Conservation (phyloP, 23 tunicate species). For the Aplidium turbinatum region DNA sequence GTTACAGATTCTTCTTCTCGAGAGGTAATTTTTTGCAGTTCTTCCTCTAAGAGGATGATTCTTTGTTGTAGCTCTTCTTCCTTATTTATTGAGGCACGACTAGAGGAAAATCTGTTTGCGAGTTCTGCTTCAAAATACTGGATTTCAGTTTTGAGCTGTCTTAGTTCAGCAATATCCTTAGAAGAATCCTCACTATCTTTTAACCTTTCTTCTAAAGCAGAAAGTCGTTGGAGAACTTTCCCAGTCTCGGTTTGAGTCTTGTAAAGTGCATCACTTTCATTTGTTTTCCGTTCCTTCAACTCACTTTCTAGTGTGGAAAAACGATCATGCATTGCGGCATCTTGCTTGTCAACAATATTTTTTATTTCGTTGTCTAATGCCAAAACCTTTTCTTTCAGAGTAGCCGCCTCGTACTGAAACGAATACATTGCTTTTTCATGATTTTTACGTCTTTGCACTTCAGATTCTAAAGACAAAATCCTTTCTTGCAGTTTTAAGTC, state of each 20-base stretch:
- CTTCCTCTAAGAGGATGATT: background rate
- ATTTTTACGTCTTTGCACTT: slow-evolving; percentile 31
- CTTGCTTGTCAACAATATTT: background rate
- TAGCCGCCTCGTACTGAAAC: slow-evolving; percentile 44
- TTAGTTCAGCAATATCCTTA: background rate
- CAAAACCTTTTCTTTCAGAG: slow-evolving; percentile 33
- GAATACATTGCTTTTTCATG: slow-evolving; percentile 25
- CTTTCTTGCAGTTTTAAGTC: slow-evolving; percentile 3
- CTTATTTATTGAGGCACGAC: background rate
- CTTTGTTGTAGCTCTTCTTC: slow-evolving; percentile 8
- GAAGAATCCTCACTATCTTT: background rate
- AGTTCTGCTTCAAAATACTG: slow-evolving; percentile 4
- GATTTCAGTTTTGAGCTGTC: slow-evolving; percentile 2
- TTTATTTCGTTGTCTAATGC: slow-evolving; percentile 35
- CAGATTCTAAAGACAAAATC: slow-evolving; percentile 24
- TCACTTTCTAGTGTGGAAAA: slow-evolving; percentile 14
- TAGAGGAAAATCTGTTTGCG: background rate
- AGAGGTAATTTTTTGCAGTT: background rate
- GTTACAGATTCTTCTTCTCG: background rate
- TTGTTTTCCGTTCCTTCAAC: background rate
- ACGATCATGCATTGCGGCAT: background rate
- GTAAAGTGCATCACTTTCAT: background rate
- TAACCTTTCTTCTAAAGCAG: slow-evolving; percentile 2
- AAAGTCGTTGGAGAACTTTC: background rate
- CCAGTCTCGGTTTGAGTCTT: slow-evolving; percentile 5